Conservation (phyloP, 2,113 vertebrate species). For the Uria aalge region DNA sequence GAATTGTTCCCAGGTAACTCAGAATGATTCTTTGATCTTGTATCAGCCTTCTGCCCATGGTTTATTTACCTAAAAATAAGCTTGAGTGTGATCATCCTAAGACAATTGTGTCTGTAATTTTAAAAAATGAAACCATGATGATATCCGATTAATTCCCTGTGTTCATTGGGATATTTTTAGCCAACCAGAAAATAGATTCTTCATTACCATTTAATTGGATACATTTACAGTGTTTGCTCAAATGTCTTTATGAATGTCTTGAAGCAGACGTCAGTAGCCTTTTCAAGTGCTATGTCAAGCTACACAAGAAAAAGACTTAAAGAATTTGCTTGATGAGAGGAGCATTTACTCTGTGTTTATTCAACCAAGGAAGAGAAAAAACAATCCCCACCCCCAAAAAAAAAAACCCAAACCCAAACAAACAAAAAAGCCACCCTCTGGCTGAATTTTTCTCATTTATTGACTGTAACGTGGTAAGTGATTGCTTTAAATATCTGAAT, state of each 20-base stretch:
- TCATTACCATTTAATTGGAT: background rate
- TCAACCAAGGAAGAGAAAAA: background rate
- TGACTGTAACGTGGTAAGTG: background rate
- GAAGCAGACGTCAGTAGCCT: background rate
- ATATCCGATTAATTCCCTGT: background rate
- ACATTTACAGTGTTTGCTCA: background rate
- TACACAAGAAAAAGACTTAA: background rate
- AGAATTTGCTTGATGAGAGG: background rate
- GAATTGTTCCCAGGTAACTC: background rate
- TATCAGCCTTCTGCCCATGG: background rate
- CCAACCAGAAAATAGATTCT: background rate
- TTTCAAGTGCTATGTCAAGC: background rate
- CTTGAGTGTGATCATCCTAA: background rate
- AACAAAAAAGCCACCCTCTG: too few species aligned
- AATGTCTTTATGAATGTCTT: background rate
- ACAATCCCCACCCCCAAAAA: fast-evolving
- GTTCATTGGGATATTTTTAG: background rate
- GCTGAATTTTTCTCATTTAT: background rate
- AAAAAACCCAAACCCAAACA: fast-evolving
- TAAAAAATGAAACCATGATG: background rate
- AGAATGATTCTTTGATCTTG: background rate
- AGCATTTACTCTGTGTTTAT: background rate
- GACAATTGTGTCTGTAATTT: background rate
- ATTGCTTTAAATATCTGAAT: background rate
- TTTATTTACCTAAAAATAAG: background rate